These are phyloP conservation scores for Fragum whitleyi DNA, from an alignment of 2,888 invertebrate species.

Conservation along the genomic window DNA sequence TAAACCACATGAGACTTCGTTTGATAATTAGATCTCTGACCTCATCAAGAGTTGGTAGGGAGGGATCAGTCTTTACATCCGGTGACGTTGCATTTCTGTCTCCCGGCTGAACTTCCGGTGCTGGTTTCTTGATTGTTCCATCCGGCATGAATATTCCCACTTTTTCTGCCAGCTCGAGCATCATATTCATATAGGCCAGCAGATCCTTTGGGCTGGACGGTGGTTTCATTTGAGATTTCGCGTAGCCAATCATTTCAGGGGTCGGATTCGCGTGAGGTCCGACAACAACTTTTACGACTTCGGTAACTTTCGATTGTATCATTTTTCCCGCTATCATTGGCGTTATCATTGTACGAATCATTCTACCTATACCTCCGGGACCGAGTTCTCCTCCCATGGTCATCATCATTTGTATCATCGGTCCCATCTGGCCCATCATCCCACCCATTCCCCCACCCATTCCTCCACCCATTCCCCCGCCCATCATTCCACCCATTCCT, in stretches of 20 bases:
- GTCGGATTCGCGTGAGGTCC: background rate
- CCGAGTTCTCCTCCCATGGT: background rate
- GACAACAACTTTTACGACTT: background rate
- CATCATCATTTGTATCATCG: background rate
- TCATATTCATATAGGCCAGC: conserved; percentile 2
- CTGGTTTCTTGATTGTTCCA: background rate
- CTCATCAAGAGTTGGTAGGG: background rate
- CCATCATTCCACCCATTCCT: background rate
- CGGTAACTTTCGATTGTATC: background rate
- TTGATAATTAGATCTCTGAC: background rate
- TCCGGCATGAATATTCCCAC: background rate
- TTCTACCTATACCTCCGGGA: background rate
- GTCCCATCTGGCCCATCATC: background rate
- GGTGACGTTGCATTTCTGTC: background rate
- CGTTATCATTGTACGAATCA: background rate
- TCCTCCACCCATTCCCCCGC: background rate
- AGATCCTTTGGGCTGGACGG: background rate
- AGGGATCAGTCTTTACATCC: background rate
- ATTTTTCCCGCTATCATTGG: background rate
- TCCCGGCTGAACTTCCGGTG: background rate
- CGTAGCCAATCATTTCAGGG: background rate
- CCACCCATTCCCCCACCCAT: background rate
- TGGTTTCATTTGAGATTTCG: background rate
- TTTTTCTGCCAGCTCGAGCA: background rate
- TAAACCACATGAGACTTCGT: background rate